A percentile compares a stretch with the other conserved stretches of the same genome.
phyloP scores from a whole-genome alignment of 2,797 vertebrate species.

The Macrochelys suwanniensis region DNA sequence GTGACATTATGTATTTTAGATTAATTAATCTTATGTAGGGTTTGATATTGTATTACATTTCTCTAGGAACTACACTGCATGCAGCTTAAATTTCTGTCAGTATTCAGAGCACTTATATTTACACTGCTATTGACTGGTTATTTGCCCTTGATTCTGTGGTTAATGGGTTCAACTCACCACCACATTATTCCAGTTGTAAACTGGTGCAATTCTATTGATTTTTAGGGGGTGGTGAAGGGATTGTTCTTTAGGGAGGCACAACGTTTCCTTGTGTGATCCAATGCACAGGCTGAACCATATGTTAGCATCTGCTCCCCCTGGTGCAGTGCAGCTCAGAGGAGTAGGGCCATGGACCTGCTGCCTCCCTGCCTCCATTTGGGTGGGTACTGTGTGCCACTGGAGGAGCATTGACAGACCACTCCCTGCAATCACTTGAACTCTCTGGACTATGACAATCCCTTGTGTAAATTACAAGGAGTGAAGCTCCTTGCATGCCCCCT shows the following conservation, averaged over 20 bases:
- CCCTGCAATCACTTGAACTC: neutral
- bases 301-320: neutral
- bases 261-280: neutral
- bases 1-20: no score
- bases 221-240: neutral
- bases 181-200: accelerated
- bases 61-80: no score
- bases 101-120: neutral
- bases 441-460: neutral
- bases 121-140: no score
- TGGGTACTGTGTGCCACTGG: neutral
- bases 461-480: neutral
- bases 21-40: no score
- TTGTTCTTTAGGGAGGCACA: neutral
- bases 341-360: neutral
- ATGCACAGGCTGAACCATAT: neutral
- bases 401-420: neutral
- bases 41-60: no score
- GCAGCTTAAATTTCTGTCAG: neutral
- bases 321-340: neutral
- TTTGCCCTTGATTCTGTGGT: neutral
- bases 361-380: neutral
- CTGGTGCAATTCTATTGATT: accelerated
- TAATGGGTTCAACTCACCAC: neutral
- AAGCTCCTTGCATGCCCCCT: neutral